Base-by-base conservation (phyloP, 2,888 invertebrate genomes). In the Nesidiocoris tenuis region DNA sequence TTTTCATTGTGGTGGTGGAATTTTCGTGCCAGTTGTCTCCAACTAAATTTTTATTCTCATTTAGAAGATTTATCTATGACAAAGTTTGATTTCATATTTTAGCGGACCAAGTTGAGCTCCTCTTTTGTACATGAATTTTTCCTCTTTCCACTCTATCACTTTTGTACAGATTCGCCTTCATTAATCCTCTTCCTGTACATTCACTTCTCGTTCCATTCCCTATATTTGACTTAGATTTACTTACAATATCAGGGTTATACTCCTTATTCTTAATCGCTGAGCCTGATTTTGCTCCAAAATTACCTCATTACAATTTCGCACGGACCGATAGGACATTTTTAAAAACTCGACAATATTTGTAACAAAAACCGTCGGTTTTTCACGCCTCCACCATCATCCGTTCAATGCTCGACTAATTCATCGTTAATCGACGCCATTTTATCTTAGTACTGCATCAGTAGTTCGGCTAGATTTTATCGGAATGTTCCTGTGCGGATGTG, bases 401-500 rank as follows among this genome's bases (percentile, higher is more conserved):
- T n/a, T n/a, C n/a, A n/a, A n/a, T n/a, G n/a, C n/a, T n/a, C n/a
- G n/a, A n/a, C n/a, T n/a, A n/a, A n/a, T n/a, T n/a, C n/a, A n/a
- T n/a, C n/a, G n/a, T n/a, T n/a, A n/a, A n/a, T n/a, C n/a, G n/a
- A n/a, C n/a, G n/a, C n/a, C n/a, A n/a, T n/a, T 39, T 39, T 7
- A 39, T 39, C 12, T 12, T 39, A 39, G 39, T 39, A 39, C 12
- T 39, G 39, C 39, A 39, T 39, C 39, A 39, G 39, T 39, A 39
- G 39, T 7, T 39, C 12, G 39, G 12, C 39, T 39, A 39, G 39
- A 7, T 39, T 39, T 39, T 3, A 39, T 39, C 39, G 39, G 39
- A 39, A 39, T 39, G 39, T 39, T 65, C 24, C 39, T 5, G 64
- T 70, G 61, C 57, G 70, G 76, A 59, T 80, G 75, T 78, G 80